Evolutionary conservation across 2,888 invertebrate species (phyloP).

Genomic region (Platypus cylindrus): DNA sequence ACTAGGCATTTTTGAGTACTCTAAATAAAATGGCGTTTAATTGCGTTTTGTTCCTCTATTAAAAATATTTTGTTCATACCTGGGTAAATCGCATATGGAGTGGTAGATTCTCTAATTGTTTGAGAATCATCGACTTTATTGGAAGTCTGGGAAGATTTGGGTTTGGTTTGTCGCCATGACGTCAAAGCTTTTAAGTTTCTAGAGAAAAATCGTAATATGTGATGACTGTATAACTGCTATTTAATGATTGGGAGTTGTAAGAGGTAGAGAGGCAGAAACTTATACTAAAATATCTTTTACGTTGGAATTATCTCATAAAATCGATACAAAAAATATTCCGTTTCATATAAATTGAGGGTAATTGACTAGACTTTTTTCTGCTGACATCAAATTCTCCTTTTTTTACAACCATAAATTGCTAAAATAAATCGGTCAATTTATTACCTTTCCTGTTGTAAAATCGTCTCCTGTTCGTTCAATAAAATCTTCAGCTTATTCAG

Average conservation of each 20-base stretch:
- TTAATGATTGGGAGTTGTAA: too few species aligned
- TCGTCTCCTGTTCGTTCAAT: slow-evolving; percentile 40
- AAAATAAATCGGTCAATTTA: too few species aligned
- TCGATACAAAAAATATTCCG: too few species aligned
- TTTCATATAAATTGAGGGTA: too few species aligned
- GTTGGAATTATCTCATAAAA: too few species aligned
- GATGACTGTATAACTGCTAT: too few species aligned
- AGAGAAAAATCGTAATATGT: too few species aligned
- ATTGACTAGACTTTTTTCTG: too few species aligned
- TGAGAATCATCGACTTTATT: slow-evolving; percentile 7
- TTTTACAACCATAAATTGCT: too few species aligned
- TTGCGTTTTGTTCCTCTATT: not conserved
- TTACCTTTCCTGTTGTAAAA: slow-evolving; percentile 50
- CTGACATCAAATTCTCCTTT: too few species aligned
- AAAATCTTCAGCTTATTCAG: slow-evolving; percentile 44
- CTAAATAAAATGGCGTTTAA: slow-evolving; percentile 15
- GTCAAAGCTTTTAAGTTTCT: slow-evolving; percentile 38
- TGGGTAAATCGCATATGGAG: slow-evolving; percentile 41
- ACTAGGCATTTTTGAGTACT: slow-evolving; percentile 41
- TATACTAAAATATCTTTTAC: too few species aligned
- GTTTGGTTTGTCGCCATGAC: slow-evolving; percentile 39
- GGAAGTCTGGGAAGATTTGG: slow-evolving; percentile 19
- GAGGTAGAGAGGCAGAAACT: too few species aligned
- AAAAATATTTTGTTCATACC: not conserved
- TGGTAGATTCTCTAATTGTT: slow-evolving; percentile 8